phyloP scores from a whole-genome alignment of 1,140 invertebrate genomes.

The Bombus breviceps region DNA sequence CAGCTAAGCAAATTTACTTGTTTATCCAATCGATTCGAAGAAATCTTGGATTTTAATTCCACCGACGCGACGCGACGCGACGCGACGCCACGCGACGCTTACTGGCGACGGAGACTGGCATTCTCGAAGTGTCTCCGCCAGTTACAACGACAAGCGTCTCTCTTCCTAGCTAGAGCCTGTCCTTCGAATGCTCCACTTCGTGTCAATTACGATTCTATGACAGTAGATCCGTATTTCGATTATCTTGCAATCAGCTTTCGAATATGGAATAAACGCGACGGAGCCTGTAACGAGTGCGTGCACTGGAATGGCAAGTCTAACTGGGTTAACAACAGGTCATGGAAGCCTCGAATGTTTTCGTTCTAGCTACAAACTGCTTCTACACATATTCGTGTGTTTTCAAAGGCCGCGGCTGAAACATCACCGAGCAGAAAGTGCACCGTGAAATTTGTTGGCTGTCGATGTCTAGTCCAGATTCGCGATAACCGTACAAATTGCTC shows the following conservation, averaged over 20 bases:
- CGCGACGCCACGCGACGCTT: no score
- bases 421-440: neutral
- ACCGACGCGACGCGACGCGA: no score
- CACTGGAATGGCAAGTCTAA: slow-evolving; percentile 54
- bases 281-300: slow-evolving; percentile 31
- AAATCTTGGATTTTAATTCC: neutral
- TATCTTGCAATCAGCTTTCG: slow-evolving; percentile 47
- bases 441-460: slow-evolving; percentile 7
- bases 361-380: slow-evolving; percentile 1
- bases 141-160: neutral
- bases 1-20: neutral
- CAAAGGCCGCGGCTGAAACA: neutral
- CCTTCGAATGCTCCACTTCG: neutral
- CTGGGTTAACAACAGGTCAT: slow-evolving; percentile 64
- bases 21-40: slow-evolving; percentile 1
- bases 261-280: slow-evolving; percentile 39
- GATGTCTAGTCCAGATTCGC: neutral
- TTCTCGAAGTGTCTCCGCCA: neutral
- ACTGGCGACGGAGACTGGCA: neutral
- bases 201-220: slow-evolving; percentile 10
- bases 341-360: slow-evolving; percentile 60
- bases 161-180: neutral
- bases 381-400: neutral
- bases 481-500: neutral
- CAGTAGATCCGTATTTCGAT: slow-evolving; percentile 15